Base-by-base conservation (phyloP, 2,888 invertebrate genomes). In the Octodonta nipae region DNA sequence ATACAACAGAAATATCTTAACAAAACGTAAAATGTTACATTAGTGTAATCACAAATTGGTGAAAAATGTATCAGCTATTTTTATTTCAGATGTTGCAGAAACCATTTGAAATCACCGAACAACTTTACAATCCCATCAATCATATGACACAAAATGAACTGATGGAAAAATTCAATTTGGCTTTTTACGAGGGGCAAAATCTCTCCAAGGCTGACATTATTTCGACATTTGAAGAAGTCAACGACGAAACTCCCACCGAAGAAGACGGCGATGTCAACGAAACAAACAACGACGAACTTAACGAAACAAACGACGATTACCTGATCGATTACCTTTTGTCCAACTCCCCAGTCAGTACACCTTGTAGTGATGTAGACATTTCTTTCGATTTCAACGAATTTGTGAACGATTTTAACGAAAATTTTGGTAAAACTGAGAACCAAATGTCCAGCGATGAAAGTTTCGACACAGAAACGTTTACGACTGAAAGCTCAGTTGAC, bases 81-180 rank as follows among this genome's bases (percentile, higher is more conserved):
- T n/a, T n/a, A n/a, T 40, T 38, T 7, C 31, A 50, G 48, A 51
- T 51, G 50, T 36, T 50, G 26, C 37, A 42, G 15, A 43, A 43
- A 33, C 25, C 38, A 5, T 36, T 34, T 35, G 46, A 46, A 28
- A 43, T 47, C 37, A 35, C 42, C 17, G 49, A 50, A 4, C 44
- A 43, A 30, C 35, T 51, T 4, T 53, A 50, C 44, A 42, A 49
- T 34, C 50, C 51, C 12, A 43, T 50, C 15, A 45, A 44, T 32
- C 43, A 52, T 37, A 38, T 49, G 26, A 50, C 54, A 16, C 61
- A 59, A 45, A 42, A 45, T n/a, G 61, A 60, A 38, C 44, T 63
- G 10, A 55, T 60, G 47, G 60, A 60, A 38, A 60, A 60, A 44
- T 63, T 63, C 47, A 61, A 61, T 37, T 43, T 59, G 11, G 62